Evolutionary conservation across 2,888 invertebrate species (phyloP).

Genomic region (Drosophila prolongata): DNA sequence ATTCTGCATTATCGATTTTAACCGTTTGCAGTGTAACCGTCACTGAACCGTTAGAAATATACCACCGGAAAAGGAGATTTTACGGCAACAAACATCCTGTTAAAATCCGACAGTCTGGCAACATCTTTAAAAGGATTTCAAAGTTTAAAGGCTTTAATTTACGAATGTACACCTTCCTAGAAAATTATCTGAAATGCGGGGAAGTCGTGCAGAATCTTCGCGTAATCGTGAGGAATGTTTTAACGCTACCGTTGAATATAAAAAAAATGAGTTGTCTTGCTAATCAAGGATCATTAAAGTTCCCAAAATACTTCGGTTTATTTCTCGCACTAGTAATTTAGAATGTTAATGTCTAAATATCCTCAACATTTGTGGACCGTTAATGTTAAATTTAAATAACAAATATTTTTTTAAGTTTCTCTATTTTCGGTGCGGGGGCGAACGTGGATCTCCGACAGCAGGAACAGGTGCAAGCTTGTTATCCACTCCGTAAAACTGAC

Average conservation of each 20-base stretch:
- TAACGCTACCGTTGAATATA: too few species aligned
- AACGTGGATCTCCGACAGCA: slow-evolving; percentile 51
- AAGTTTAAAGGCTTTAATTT: too few species aligned
- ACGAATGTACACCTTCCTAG: too few species aligned
- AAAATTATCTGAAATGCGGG: too few species aligned
- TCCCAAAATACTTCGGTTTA: background rate
- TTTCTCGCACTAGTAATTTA: background rate
- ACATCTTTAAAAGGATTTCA: background rate
- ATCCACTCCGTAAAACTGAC: slow-evolving; percentile 73
- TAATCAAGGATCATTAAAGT: too few species aligned
- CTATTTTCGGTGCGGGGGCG: background rate
- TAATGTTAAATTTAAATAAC: background rate
- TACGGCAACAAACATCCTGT: background rate
- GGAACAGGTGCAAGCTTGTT: slow-evolving; percentile 77
- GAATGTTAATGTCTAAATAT: too few species aligned
- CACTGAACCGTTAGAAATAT: slow-evolving; percentile 1
- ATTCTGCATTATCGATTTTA: slow-evolving; percentile 49
- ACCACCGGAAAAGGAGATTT: background rate
- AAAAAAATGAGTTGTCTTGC: too few species aligned
- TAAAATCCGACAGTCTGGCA: background rate
- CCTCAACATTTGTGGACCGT: too few species aligned
- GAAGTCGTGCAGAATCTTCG: too few species aligned
- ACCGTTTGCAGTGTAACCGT: slow-evolving; percentile 3
- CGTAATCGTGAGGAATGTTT: too few species aligned
- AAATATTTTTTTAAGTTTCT: background rate